Percentiles rank a stretch among this genome's conserved stretches.
These are phyloP conservation scores for Spea bombifrons DNA, from an alignment of 2,113 vertebrate genomes.

Conservation along the genomic window DNA sequence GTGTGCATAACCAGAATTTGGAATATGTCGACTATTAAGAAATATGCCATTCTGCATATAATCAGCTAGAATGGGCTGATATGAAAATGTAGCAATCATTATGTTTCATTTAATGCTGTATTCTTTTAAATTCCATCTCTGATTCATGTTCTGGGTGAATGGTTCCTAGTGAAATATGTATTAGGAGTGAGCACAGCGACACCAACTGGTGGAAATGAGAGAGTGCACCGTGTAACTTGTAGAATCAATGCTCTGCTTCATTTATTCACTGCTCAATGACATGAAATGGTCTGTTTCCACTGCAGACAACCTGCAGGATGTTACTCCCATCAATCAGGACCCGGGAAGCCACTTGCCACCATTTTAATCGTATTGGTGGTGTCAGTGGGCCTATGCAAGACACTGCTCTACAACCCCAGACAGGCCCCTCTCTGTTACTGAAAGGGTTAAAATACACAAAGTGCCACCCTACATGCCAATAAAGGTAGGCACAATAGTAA, in stretches of 20 bases:
- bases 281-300: slow-evolving; percentile 14
- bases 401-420: too few relatives aligned
- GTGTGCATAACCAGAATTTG: background rate
- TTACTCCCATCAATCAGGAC: background rate
- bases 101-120: slow-evolving; percentile 36
- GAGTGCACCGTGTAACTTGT: slow-evolving; percentile 1
- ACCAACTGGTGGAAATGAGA: slow-evolving; percentile 54
- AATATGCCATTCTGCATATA: background rate
- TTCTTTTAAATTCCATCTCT: slow-evolving; percentile 1
- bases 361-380: background rate
- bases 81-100: slow-evolving; percentile 37
- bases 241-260: background rate
- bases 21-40: background rate
- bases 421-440: background rate
- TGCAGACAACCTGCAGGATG: slow-evolving; percentile 32
- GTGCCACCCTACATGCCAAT: background rate
- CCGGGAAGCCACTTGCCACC: background rate
- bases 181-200: slow-evolving; percentile 54
- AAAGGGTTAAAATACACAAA: slow-evolving; percentile 2
- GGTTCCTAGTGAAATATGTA: background rate
- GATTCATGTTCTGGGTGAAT: slow-evolving; percentile 12
- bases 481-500: background rate
- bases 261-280: slow-evolving; percentile 14
- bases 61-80: slow-evolving; percentile 8
- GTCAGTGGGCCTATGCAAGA: too few relatives aligned